Conservation (phyloP, 1,140 invertebrate species). For the Subanguina moxae region DNA sequence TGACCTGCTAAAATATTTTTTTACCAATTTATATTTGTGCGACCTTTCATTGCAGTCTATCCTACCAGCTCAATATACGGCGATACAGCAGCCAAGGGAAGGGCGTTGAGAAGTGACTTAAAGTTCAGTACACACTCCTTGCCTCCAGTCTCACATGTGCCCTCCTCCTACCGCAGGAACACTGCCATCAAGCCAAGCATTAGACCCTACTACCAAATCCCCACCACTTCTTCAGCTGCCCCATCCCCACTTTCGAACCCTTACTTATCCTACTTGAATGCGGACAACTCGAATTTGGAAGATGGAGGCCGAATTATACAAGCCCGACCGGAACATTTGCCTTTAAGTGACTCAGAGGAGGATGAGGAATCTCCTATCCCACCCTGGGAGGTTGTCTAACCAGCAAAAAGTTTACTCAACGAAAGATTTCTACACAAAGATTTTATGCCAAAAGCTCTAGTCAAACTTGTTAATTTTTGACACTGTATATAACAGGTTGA, state of each 20-base stretch:
- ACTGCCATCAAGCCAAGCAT: not conserved
- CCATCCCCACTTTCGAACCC: no score
- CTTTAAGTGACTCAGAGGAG: slow-evolving; percentile 11
- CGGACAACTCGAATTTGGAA: no score
- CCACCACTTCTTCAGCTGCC: not conserved
- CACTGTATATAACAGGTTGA: no score
- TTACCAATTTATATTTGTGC: not conserved
- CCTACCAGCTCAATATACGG: not conserved
- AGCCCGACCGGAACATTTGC: slow-evolving; percentile 3
- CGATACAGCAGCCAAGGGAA: not conserved
- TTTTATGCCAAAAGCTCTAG: no score
- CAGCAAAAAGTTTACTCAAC: not conserved
- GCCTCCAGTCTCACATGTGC: slow-evolving; percentile 6
- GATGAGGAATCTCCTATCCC: not conserved
- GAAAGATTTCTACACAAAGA: no score
- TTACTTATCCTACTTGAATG: no score
- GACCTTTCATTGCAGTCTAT: not conserved
- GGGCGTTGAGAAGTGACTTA: not conserved
- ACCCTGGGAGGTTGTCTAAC: not conserved
- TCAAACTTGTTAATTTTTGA: no score
- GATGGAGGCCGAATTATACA: slow-evolving; percentile 4
- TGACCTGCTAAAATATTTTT: not conserved
- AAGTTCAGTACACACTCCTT: slow-evolving; percentile 11
- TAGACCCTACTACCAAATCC: not conserved
- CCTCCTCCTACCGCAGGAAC: not conserved